Percentiles rank a stretch among this genome's conserved stretches.
These are phyloP conservation scores for Paramuricea clavata DNA, from an alignment of 92 coral and sea anemone genomes.

Conservation along the genomic window DNA sequence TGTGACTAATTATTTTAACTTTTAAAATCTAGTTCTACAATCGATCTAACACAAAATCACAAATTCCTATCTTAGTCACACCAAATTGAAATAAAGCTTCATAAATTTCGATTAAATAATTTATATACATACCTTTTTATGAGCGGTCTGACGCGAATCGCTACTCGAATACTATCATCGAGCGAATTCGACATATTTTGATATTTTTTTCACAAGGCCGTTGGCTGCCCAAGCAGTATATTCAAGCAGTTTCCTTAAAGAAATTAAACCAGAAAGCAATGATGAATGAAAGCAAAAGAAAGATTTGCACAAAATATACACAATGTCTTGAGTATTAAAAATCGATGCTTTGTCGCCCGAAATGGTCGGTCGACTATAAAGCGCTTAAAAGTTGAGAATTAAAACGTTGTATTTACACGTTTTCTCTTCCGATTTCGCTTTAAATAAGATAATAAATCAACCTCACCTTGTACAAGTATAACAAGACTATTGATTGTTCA, in stretches of 20 bases:
- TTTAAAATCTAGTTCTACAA: no score
- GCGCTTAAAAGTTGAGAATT: background rate
- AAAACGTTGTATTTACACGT: background rate
- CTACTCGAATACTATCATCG: slow-evolving; percentile 72
- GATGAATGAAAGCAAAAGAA: background rate
- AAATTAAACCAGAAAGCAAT: background rate
- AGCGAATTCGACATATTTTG: background rate
- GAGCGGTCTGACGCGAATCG: slow-evolving; percentile 84
- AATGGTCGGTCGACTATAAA: background rate
- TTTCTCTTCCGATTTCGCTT: background rate
- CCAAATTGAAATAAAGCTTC: no score
- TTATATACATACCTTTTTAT: slow-evolving; percentile 76
- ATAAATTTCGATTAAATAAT: no score
- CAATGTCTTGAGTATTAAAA: no score
- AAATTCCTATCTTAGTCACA: no score
- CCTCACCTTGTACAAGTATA: background rate
- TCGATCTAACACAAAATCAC: no score
- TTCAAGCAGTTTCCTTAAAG: background rate
- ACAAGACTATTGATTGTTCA: background rate
- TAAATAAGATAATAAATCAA: background rate
- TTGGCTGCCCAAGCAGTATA: background rate
- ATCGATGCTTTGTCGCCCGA: no score
- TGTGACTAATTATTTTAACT: no score
- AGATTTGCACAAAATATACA: background rate
- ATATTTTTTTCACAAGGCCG: background rate